phyloP scores from a whole-genome alignment of 2,888 invertebrate species.

The Polymixis lichenea region DNA sequence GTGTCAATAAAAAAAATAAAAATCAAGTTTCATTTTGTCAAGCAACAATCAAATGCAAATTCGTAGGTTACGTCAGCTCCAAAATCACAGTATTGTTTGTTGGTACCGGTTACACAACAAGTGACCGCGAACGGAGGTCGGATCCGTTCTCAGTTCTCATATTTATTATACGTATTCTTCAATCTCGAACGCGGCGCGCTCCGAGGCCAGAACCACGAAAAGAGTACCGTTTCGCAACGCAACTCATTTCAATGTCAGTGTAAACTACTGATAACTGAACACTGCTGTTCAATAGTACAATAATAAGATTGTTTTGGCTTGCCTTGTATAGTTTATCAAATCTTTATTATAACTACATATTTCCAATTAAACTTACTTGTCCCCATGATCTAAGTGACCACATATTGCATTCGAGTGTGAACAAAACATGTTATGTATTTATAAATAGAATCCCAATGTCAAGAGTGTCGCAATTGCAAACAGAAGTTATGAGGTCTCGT shows the following conservation, averaged over 20 bases:
- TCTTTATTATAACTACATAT: constrained; percentile 33
- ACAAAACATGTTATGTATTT: constrained; percentile 27
- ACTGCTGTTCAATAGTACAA: constrained; percentile 33
- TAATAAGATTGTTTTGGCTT: constrained; percentile 15
- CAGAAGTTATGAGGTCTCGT: constrained; percentile 62
- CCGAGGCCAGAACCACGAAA: constrained; percentile 85
- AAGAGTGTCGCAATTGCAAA: constrained; percentile 71
- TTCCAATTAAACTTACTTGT: constrained; percentile 11
- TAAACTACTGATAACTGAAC: constrained; percentile 76
- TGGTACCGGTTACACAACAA: constrained; percentile 84
- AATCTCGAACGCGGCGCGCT: constrained; percentile 83
- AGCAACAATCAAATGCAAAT: constrained; percentile 74
- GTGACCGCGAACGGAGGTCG: constrained; percentile 89
- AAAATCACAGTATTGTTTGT: constrained; percentile 85
- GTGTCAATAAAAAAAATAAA: constrained; percentile 69
- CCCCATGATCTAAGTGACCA: neutral
- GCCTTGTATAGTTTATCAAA: constrained; percentile 33
- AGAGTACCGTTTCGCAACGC: constrained; percentile 89
- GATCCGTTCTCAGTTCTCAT: constrained; percentile 84
- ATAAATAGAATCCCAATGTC: constrained; percentile 70
- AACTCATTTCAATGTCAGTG: constrained; percentile 88
- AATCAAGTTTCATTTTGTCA: constrained; percentile 70
- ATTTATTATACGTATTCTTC: constrained; percentile 90
- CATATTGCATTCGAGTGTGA: constrained; percentile 42
- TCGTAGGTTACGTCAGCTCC: constrained; percentile 76